Percentiles rank a stretch among this genome's conserved stretches.
phyloP scores from a whole-genome alignment of 2,797 vertebrate genomes.

The Gobio occitaniae region DNA sequence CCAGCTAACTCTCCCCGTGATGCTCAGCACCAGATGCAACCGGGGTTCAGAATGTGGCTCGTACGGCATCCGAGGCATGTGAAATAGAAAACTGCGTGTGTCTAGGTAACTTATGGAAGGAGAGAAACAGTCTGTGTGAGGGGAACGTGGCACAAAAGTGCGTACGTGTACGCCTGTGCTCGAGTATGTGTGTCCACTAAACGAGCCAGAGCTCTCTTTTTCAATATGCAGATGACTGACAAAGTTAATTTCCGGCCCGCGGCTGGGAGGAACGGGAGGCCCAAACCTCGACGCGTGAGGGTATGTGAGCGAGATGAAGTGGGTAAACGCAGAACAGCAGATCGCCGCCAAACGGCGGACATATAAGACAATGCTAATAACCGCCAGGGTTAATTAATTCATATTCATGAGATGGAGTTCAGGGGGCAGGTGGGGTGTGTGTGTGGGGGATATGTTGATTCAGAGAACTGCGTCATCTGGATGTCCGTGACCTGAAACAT shows the following conservation, averaged over 20 bases:
- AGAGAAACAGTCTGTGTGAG: not conserved
- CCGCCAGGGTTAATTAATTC: constrained; percentile 43
- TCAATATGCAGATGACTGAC: constrained; percentile 51
- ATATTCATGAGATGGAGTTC: constrained; percentile 54
- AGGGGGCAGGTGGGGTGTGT: not conserved
- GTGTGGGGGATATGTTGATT: constrained; percentile 23
- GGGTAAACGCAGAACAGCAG: not conserved
- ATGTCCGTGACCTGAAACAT: constrained; percentile 3
- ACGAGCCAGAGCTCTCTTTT: not conserved
- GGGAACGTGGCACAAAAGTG: not conserved
- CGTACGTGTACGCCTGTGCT: not conserved
- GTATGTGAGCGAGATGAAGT: constrained; percentile 37
- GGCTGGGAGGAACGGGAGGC: constrained; percentile 15
- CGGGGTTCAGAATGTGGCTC: not conserved
- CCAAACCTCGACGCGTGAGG: constrained; percentile 33
- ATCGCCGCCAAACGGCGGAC: constrained; percentile 41
- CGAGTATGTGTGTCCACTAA: constrained; percentile 7
- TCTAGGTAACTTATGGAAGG: not conserved
- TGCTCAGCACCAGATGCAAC: not conserved
- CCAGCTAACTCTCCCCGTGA: not conserved
- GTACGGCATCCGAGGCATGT: constrained; percentile 2
- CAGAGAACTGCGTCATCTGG: not conserved
- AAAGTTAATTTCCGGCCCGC: constrained; percentile 49
- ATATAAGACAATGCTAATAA: constrained; percentile 51
- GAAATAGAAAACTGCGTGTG: constrained; percentile 23